Conservation (phyloP, 2,113 vertebrate species). For the Rhinoptilus africanus region DNA sequence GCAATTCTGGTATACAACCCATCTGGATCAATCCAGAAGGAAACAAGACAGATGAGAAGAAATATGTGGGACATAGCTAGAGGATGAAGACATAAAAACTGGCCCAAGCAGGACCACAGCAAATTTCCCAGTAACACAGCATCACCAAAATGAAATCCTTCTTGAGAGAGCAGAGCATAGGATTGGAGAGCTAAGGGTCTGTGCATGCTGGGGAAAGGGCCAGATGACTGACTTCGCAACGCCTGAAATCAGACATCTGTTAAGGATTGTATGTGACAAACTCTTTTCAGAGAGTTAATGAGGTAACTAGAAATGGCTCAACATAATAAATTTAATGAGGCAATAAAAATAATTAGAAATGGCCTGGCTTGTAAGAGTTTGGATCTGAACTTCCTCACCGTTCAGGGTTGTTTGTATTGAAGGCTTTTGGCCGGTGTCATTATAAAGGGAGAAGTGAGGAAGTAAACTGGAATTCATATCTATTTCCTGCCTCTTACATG, state of each 20-base stretch:
- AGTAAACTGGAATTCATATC: not conserved
- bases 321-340: constrained; percentile 54
- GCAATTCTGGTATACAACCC: not conserved
- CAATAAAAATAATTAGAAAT: constrained; percentile 57
- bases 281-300: constrained; percentile 28
- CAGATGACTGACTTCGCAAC: not conserved
- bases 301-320: constrained; percentile 41
- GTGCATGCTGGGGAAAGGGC: not conserved
- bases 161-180: not conserved
- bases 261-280: constrained; percentile 52
- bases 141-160: not conserved
- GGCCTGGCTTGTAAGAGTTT: not conserved
- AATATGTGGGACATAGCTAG: not conserved
- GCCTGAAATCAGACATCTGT: constrained; percentile 56
- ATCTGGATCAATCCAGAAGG: constrained; percentile 15
- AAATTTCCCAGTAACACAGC: not conserved
- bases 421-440: not conserved
- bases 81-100: constrained; percentile 17
- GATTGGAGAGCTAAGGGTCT: not conserved
- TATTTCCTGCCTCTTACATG: not conserved
- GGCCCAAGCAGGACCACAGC: not conserved
- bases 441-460: not conserved
- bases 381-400: constrained; percentile 6
- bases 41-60: constrained; percentile 28
- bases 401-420: not conserved